Base-by-base conservation (phyloP, 2,113 vertebrate genomes). In the Prinia subflava region DNA sequence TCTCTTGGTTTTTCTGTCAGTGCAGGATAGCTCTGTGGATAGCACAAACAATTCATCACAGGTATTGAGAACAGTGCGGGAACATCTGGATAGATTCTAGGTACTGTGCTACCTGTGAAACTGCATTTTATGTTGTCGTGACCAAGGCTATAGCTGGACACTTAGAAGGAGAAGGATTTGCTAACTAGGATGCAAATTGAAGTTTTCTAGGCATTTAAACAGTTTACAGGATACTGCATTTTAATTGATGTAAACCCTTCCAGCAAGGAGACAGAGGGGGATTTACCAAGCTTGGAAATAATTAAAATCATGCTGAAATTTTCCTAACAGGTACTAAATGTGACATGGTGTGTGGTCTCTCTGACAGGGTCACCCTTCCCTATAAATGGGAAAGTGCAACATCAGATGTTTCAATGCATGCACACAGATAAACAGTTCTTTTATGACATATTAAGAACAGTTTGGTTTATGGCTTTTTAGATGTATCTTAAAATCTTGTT, bases 261-360 rank as follows among this genome's bases (percentile, higher is more conserved):
- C 71, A 94, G 88, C 90, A 88, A 90, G 79, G 50, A 93, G 83
- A 55, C 79, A 90, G 75, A 62, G 91, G 16, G 59, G 42, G 71
- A 92, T 92, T 94, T 95, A 84, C 73, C 44, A 46, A 87, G 81
- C 37, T 95, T 87, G 62, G 65, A 87, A 91, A 64, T 84, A 89
- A 94, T 87, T 94, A 84, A 93, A 90, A 83, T 91, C 70, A 83
- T 79, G 42, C 74, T 79, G 89, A 91, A 92, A 75, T 52, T 79
- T 87, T 73, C 49, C n/a, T 68, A 87, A 62, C 83, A 92, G 95
- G 94, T 94, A 89, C 91, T 95, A 89, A 79, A 81, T 73, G 73
- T 84, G 83, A 39, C 89, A 71, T n/a, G 56, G 77, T 92, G 89
- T 95, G 95, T 97, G 92, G 96, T 94, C 95, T 91, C 31, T 57